Percentiles rank a stretch among this genome's conserved stretches.
These are phyloP conservation scores for Macroramphosus scolopax DNA, from an alignment of 2,797 vertebrate species.

Conservation along the genomic window DNA sequence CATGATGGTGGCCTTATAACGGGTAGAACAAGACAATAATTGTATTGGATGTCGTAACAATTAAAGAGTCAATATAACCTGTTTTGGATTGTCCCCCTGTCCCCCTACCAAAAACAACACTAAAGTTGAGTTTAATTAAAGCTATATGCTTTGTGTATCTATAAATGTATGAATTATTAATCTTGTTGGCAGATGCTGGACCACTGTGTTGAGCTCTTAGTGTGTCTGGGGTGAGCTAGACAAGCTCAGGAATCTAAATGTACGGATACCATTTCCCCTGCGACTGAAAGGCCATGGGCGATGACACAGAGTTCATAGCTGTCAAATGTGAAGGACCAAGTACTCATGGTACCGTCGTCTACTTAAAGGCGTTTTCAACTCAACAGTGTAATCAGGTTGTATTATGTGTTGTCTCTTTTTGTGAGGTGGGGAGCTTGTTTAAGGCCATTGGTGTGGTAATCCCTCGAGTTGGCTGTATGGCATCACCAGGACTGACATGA, in stretches of 20 bases:
- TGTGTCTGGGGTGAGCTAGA: constrained; percentile 55
- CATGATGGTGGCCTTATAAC: constrained; percentile 75
- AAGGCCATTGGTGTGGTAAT: constrained; percentile 42
- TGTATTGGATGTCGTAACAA: constrained; percentile 82
- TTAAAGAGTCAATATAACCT: constrained; percentile 80
- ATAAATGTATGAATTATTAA: constrained; percentile 59
- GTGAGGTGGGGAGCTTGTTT: constrained; percentile 48
- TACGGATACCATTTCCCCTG: constrained; percentile 49
- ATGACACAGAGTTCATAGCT: constrained; percentile 27
- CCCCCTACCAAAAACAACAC: constrained; percentile 66
- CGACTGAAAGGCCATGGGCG: constrained; percentile 31
- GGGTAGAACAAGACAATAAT: constrained; percentile 83
- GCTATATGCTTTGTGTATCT: constrained; percentile 71
- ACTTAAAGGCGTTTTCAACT: constrained; percentile 36
- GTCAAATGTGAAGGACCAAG: constrained; percentile 40
- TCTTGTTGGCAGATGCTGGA: constrained; percentile 62
- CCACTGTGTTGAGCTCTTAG: constrained; percentile 68
- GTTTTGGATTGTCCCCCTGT: constrained; percentile 68
- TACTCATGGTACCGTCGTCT: constrained; percentile 12
- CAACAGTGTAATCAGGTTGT: constrained; percentile 41
- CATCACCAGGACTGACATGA: constrained; percentile 48
- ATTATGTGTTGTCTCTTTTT: constrained; percentile 40
- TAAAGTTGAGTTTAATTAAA: constrained; percentile 79
- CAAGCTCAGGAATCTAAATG: constrained; percentile 63
- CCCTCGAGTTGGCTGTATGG: constrained; percentile 29